phyloP scores from a whole-genome alignment of 2,113 vertebrate species.

The Ceyx margarethae region DNA sequence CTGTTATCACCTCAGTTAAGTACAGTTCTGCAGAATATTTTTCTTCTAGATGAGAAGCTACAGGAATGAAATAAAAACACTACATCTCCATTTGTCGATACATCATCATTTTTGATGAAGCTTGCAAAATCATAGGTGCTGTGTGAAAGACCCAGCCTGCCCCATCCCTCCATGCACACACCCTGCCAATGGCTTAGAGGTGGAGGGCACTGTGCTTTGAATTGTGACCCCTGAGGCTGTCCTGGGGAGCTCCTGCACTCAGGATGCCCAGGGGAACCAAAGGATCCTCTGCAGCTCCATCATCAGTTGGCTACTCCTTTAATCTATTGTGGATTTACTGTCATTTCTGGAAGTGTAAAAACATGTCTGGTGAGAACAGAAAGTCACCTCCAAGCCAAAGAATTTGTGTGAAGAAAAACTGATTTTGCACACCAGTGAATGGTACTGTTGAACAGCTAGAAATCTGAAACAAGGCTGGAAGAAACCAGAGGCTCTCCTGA shows the following conservation, averaged over 20 bases:
- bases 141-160: background rate
- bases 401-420: background rate
- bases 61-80: background rate
- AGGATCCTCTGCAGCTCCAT: background rate
- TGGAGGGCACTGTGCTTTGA: background rate
- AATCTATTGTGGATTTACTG: background rate
- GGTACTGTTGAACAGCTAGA: slow-evolving; percentile 22
- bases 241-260: background rate
- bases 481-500: background rate
- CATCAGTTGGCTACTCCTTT: background rate
- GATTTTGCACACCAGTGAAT: background rate
- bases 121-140: background rate
- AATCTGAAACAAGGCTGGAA: background rate
- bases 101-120: background rate
- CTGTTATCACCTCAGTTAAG: background rate
- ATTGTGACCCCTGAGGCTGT: background rate
- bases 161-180: background rate
- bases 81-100: background rate
- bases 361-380: background rate
- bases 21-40: background rate
- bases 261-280: background rate
- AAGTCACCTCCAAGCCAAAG: background rate
- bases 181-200: background rate
- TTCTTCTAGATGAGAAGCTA: background rate
- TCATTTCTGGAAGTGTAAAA: background rate